phyloP scores from a whole-genome alignment of 2,888 invertebrate genomes.

The Agonopterix subpropinquella region DNA sequence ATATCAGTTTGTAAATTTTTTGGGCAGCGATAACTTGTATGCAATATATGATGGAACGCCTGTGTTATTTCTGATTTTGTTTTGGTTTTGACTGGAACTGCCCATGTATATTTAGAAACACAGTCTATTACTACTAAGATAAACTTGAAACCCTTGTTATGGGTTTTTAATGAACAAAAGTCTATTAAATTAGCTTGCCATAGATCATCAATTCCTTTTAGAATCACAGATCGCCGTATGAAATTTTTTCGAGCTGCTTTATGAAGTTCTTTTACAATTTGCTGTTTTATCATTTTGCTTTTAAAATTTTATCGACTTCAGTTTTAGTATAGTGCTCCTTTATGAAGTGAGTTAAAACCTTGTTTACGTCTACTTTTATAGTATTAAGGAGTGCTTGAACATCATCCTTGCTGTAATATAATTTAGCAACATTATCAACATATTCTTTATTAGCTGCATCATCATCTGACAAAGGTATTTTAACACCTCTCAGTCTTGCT shows the following conservation, averaged over 20 bases:
- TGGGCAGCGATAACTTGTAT: neutral
- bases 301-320: neutral
- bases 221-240: constrained; percentile 26
- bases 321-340: neutral
- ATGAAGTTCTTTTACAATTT: constrained; percentile 6
- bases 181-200: constrained; percentile 51
- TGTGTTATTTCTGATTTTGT: neutral
- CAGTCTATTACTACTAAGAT: constrained; percentile 10
- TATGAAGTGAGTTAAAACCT: neutral
- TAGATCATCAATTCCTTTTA: constrained; percentile 40
- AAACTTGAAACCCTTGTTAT: constrained; percentile 10
- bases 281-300: constrained; percentile 2
- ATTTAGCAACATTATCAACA: too few relatives aligned
- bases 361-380: too few relatives aligned
- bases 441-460: too few relatives aligned
- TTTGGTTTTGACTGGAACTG: constrained; percentile 8
- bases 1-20: constrained; percentile 12
- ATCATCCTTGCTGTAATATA: neutral
- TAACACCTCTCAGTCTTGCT: too few relatives aligned
- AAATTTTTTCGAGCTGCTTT: constrained; percentile 29
- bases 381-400: too few relatives aligned
- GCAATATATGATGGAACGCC: neutral
- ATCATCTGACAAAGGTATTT: too few relatives aligned
- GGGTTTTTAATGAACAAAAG: constrained; percentile 10
- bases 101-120: constrained; percentile 13